Conservation (phyloP, 2,888 invertebrate genomes). For the Dioctria rufipes region DNA sequence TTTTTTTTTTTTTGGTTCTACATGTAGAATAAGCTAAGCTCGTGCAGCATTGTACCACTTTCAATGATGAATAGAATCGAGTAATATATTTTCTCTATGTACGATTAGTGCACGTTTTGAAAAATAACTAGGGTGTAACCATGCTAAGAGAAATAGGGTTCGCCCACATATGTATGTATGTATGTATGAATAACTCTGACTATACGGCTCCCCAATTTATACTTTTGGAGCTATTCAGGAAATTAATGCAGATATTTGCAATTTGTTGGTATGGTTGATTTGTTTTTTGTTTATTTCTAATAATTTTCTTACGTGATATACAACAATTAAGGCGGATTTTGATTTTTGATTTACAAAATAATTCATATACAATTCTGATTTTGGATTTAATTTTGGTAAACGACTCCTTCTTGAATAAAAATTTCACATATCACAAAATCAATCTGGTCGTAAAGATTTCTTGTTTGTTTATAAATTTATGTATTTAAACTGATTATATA, state of each 20-base stretch:
- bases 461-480: too few relatives aligned
- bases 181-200: neutral
- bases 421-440: too few relatives aligned
- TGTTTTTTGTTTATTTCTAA: neutral
- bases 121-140: constrained; percentile 48
- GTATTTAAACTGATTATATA: too few relatives aligned
- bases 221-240: neutral
- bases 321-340: too few relatives aligned
- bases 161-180: constrained; percentile 6
- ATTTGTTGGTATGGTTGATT: constrained; percentile 15
- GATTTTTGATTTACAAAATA: too few relatives aligned
- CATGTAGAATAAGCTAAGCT: constrained; percentile 4
- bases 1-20: neutral
- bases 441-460: too few relatives aligned
- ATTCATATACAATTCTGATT: too few relatives aligned
- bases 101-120: constrained; percentile 29
- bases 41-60: constrained; percentile 40
- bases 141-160: constrained; percentile 30
- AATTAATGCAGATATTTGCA: constrained; percentile 49
- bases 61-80: constrained; percentile 39
- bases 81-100: constrained; percentile 12
- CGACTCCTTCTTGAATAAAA: too few relatives aligned
- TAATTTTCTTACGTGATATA: too few relatives aligned
- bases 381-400: too few relatives aligned
- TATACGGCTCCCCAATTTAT: constrained; percentile 22